Base-by-base conservation (phyloP, 2,888 invertebrate species). In the Busseola fusca region DNA sequence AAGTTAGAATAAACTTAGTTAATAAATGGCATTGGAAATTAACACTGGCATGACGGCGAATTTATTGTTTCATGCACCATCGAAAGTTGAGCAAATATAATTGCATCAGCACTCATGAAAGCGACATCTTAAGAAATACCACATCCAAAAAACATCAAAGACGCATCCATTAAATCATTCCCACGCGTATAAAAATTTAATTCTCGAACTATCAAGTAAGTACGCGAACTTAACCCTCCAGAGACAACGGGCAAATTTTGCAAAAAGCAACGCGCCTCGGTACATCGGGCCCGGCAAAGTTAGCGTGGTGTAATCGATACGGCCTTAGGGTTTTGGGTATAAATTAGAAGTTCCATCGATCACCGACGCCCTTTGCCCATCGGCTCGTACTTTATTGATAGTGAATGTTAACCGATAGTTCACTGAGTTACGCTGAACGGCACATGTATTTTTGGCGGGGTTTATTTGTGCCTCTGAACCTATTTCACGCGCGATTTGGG, bases 311-410 rank as follows among this genome's bases (percentile, higher is more conserved):
- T 95, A 95, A 95, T 93, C 94, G 95, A 95, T 95, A 93, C 93
- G 95, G 93, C 95, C 95, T 94, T 90, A 94, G 95, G 95, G 95
- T 92, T 94, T 95, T 94, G 93, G 90, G 90, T 93, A 94, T 94
- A 93, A 95, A 94, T 95, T 95, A 95, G 94, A 92, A 94, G 92
- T 93, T 91, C 95, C 95, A 95, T 95, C 95, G 92, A 95, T 95
- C 95, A 95, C 93, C 70, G 91, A 82, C 91, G 92, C 94, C 94
- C 95, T 95, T 93, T 94, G 95, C 95, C 95, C 95, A 95, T 88
- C 92, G 91, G 92, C 91, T 94, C 93, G 93, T 93, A 91, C 90
- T 92, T 94, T 94, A 95, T 94, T 91, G 93, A 94, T 94, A 94
- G 92, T 91, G 91, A 91, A 92, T 93, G 93, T 93, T 93, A 90